Base-by-base conservation (phyloP, 2,113 vertebrate genomes). In the Brienomyrus longianalis region DNA sequence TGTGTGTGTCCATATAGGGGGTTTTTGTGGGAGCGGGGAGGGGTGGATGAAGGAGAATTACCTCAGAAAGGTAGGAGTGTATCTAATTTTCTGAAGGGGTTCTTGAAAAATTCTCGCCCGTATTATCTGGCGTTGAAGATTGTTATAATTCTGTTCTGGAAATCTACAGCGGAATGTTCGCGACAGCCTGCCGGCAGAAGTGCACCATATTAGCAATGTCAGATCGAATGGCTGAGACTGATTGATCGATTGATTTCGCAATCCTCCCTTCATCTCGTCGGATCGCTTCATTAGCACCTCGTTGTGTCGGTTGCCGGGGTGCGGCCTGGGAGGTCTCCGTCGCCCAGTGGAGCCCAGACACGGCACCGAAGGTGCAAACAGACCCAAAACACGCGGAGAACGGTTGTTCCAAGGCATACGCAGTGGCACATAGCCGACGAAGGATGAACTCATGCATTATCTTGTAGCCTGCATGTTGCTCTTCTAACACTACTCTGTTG, bases 371-470 rank as follows among this genome's bases (percentile, higher is more conserved):
- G 85, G 27, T 47, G 15, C n/a, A 35, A 31, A 54, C 23, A 54
- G n/a, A 43, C 15, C 48, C 48, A 94, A 92, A 93, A 62, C 50
- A 85, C 45, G 27, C 43, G 66, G 47, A 85, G 35, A 27, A 21
- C 35, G 56, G 35, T 27, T 70, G 62, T 11, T 88, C 90, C 87
- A 52, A 88, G 51, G 59, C 45, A 23, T 80, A 66, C 35, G 77
- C 50, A 35, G 88, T 77, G 88, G 87, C 54, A 89, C 59, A 35
- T 56, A 54, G 47, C 51, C 66, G 52, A 88, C 11, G 56, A 88
- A 52, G 52, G 88, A 90, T 90, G 51, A 54, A 85, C 87, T 88
- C 47, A 19, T 23, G 31, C 48, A 50, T 83, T 74, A 39, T 47
- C 88, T 23, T 52, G 48, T 23, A 56, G 90, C 51, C 90, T 86